These are phyloP conservation scores for Chalcis sispes DNA, from an alignment of 2,888 invertebrate species.

Conservation along the genomic window DNA sequence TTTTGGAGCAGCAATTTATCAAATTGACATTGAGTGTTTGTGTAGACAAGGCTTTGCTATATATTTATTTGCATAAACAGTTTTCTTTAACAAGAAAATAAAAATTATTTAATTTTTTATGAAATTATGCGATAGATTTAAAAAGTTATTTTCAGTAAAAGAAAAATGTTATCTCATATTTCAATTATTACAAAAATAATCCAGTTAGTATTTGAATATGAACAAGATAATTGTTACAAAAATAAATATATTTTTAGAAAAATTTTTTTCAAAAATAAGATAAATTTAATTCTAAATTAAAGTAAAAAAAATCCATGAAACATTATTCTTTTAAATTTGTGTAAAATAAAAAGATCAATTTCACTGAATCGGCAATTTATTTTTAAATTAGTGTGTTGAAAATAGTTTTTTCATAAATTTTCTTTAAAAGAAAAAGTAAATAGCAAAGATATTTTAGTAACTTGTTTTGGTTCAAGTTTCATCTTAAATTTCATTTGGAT, in stretches of 20 bases:
- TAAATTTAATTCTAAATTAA: neutral
- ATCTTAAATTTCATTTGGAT: slow-evolving; percentile 40
- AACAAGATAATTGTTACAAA: no score
- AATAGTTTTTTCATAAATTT: slow-evolving; percentile 1
- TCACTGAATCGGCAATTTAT: slow-evolving; percentile 2
- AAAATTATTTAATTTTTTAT: no score
- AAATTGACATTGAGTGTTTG: neutral
- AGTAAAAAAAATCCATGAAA: neutral
- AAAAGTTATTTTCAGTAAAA: no score
- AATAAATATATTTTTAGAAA: no score
- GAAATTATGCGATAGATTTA: no score
- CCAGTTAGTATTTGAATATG: no score
- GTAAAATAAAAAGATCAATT: neutral
- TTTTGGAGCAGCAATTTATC: slow-evolving; percentile 2
- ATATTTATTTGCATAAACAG: no score
- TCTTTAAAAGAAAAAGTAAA: slow-evolving; percentile 35
- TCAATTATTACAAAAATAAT: no score
- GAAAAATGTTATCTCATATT: no score
- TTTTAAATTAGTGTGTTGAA: neutral
- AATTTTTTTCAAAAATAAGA: slow-evolving; percentile 4
- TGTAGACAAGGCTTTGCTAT: neutral
- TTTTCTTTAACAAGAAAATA: no score
- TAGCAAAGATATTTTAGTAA: slow-evolving; percentile 41
- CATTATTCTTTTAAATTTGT: neutral
- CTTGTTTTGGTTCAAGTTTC: slow-evolving; percentile 52